Percentiles rank a stretch among this genome's conserved stretches.
Conservation (phyloP, 2,888 invertebrate genomes). For the Conchocele bisecta region DNA sequence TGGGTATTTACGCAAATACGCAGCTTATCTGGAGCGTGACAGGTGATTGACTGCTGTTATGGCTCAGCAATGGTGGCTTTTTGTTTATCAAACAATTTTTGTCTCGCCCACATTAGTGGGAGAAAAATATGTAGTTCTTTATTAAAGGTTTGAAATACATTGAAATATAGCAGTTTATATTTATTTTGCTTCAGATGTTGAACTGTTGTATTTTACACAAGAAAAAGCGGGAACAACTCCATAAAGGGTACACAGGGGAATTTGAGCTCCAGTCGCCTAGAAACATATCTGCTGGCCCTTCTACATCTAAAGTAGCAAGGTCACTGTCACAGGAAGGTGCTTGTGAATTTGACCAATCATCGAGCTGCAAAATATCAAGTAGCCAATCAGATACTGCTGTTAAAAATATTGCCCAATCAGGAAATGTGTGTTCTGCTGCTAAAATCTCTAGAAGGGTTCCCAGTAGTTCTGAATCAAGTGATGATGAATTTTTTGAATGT, state of each 20-base stretch:
- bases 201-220: slow-evolving; percentile 86
- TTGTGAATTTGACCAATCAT: not conserved
- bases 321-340: slow-evolving; percentile 41
- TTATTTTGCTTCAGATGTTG: slow-evolving; percentile 84
- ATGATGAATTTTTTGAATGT: slow-evolving; percentile 82
- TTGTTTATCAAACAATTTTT: too few species aligned
- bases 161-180: not conserved
- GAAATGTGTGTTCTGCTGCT: not conserved
- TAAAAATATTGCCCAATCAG: slow-evolving; percentile 1
- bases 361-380: too few species aligned
- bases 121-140: not conserved
- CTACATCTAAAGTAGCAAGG: slow-evolving; percentile 50
- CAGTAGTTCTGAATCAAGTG: slow-evolving; percentile 55
- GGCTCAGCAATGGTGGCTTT: too few species aligned
- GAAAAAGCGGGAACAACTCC: slow-evolving; percentile 77
- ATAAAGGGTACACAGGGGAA: slow-evolving; percentile 63
- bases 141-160: not conserved
- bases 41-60: too few species aligned
- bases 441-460: not conserved
- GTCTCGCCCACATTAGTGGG: too few species aligned
- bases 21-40: too few species aligned
- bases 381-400: not conserved
- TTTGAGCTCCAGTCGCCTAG: not conserved
- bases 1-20: too few species aligned
- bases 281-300: slow-evolving; percentile 44